A percentile compares a stretch with the other conserved stretches of the same genome.
Evolutionary conservation across 2,113 vertebrate genomes (phyloP).

Genomic region (Dipodomys spectabilis): DNA sequence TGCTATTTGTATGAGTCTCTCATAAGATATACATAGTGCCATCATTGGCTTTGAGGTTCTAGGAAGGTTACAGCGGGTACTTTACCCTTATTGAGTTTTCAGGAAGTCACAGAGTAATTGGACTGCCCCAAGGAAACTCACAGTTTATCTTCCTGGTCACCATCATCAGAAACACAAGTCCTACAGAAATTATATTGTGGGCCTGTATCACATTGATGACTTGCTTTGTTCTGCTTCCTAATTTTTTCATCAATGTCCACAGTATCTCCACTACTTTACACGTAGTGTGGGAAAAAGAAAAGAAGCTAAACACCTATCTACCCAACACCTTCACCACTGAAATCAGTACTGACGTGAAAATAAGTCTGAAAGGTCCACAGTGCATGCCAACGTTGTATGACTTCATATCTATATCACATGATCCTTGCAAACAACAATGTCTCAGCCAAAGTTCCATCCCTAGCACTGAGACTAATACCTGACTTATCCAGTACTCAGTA

Average conservation of each 20-base stretch:
- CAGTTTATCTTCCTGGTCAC: not conserved
- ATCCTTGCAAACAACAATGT: not conserved
- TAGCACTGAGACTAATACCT: not conserved
- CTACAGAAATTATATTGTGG: not conserved
- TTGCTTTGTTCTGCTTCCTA: not conserved
- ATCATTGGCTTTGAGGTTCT: not conserved
- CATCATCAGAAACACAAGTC: conserved; percentile 19
- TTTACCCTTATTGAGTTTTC: not conserved
- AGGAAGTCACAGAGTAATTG: not conserved
- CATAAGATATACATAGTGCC: not conserved
- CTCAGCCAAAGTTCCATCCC: not conserved
- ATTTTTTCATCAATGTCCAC: not conserved
- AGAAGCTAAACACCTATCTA: not conserved
- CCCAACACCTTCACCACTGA: not conserved
- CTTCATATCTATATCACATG: not conserved
- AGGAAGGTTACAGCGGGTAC: not conserved
- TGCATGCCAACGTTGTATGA: not conserved
- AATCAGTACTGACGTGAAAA: not conserved
- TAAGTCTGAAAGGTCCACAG: not conserved
- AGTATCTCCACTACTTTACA: not conserved
- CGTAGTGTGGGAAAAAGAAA: not conserved
- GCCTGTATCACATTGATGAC: not conserved
- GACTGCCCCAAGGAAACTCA: not conserved
- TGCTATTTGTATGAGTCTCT: not conserved
- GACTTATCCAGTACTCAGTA: not conserved